These are phyloP conservation scores for Epinephelus malabaricus DNA, from an alignment of 2,797 vertebrate species.

Conservation along the genomic window DNA sequence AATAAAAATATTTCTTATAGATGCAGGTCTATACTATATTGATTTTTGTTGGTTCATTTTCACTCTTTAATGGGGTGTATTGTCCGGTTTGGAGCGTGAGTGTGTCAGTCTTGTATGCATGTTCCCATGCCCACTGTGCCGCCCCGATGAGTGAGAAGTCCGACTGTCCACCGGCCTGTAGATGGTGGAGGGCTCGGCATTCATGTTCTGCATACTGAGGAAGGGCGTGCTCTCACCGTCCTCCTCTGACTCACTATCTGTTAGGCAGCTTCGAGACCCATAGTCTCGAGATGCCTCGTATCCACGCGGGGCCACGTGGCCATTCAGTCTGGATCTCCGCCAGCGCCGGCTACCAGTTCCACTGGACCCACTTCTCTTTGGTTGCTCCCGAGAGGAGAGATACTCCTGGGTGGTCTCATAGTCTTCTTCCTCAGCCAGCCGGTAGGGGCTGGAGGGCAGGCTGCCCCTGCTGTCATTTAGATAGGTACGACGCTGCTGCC, in stretches of 20 bases:
- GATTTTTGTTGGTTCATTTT: constrained; percentile 80
- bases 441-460: constrained; percentile 95
- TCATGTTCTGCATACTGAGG: constrained; percentile 96
- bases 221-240: constrained; percentile 96
- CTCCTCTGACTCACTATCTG: constrained; percentile 95
- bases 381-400: constrained; percentile 93
- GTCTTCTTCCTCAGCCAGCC: constrained; percentile 95
- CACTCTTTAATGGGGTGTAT: constrained; percentile 90
- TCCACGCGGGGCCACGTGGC: constrained; percentile 93
- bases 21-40: constrained; percentile 91
- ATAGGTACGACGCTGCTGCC: constrained; percentile 93
- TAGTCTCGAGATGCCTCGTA: constrained; percentile 93
- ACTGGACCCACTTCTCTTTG: constrained; percentile 94
- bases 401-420: constrained; percentile 99
- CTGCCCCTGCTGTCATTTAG: constrained; percentile 95
- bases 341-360: constrained; percentile 88
- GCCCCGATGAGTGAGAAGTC: constrained; percentile 94
- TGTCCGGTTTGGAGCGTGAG: constrained; percentile 91
- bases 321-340: constrained; percentile 95
- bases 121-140: constrained; percentile 88
- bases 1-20: constrained; percentile 99
- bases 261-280: constrained; percentile 93
- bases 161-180: constrained; percentile 92
- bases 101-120: constrained; percentile 91
- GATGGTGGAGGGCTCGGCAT: constrained; percentile 91